These are phyloP conservation scores for Myocastor coypus DNA, from an alignment of 2,113 vertebrate genomes.

Conservation along the genomic window DNA sequence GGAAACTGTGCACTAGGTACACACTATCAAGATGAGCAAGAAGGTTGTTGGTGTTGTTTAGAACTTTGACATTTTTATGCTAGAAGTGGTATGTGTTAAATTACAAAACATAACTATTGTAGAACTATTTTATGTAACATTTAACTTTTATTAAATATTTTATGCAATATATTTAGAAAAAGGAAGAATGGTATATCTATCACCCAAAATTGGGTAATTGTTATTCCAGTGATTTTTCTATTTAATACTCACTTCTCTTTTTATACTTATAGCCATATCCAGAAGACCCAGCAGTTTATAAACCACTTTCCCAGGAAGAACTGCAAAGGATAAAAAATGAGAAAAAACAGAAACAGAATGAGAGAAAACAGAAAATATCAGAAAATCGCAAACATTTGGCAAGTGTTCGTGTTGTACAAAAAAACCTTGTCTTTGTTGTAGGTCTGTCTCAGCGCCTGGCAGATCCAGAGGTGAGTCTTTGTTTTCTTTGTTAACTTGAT, in stretches of 20 bases:
- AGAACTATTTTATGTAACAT: constrained; percentile 15
- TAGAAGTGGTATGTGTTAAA: constrained; percentile 8
- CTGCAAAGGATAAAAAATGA: constrained; percentile 99
- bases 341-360: constrained; percentile 99
- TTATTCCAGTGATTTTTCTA: constrained; percentile 38
- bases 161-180: constrained; percentile 38
- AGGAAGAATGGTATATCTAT: neutral
- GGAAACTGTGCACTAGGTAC: neutral
- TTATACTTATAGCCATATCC: constrained; percentile 94
- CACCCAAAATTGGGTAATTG: neutral
- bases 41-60: neutral
- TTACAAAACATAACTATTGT: neutral
- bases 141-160: constrained; percentile 55
- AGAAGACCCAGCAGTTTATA: constrained; percentile 99
- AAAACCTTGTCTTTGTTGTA: constrained; percentile 99
- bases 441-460: constrained; percentile 97
- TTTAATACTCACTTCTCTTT: constrained; percentile 49
- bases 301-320: constrained; percentile 99
- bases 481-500: constrained; percentile 32
- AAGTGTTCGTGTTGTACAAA: constrained; percentile 98
- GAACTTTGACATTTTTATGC: neutral
- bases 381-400: constrained; percentile 99
- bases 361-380: constrained; percentile 99
- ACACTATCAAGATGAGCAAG: neutral
- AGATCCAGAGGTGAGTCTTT: constrained; percentile 95